Evolutionary conservation across 2,797 vertebrate genomes (phyloP).

Genomic region (Peromyscus melanophrys): DNA sequence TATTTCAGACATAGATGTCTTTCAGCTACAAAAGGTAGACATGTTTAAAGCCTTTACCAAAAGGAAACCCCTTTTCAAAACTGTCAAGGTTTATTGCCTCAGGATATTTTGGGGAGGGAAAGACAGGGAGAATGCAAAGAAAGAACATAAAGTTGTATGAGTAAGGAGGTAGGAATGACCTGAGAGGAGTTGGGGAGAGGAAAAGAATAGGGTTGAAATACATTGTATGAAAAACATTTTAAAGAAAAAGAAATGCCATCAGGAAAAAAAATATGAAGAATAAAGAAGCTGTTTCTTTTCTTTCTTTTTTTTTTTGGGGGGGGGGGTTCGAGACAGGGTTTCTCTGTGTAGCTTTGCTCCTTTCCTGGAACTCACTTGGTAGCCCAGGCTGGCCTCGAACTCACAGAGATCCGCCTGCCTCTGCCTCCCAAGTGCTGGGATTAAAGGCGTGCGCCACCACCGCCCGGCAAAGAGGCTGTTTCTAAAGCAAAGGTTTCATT

Average conservation of each 20-base stretch:
- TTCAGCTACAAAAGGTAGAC: slow-evolving; percentile 84
- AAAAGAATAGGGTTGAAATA: neutral
- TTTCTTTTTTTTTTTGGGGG: too few species aligned
- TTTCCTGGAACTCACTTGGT: too few species aligned
- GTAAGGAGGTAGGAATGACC: neutral
- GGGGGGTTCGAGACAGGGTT: too few species aligned
- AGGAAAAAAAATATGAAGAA: slow-evolving; percentile 77
- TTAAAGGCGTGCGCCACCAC: too few species aligned
- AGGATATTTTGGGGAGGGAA: neutral
- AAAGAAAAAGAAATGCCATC: neutral
- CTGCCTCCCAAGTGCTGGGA: too few species aligned
- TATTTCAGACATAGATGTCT: slow-evolving; percentile 72
- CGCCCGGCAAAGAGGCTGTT: slow-evolving; percentile 72
- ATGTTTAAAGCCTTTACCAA: slow-evolving; percentile 88
- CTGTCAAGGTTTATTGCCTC: neutral
- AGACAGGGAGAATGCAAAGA: neutral
- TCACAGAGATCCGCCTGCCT: too few species aligned
- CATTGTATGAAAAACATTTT: neutral
- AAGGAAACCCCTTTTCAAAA: slow-evolving; percentile 81
- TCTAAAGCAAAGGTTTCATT: slow-evolving; percentile 84
- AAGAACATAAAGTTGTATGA: neutral
- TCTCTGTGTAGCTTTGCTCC: too few species aligned
- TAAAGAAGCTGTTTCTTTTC: slow-evolving; percentile 80
- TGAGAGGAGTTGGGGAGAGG: neutral
- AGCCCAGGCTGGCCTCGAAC: too few species aligned